A percentile compares a stretch with the other conserved stretches of the same genome.
Evolutionary conservation across 2,113 vertebrate species (phyloP).

Genomic region (Colossoma macropomum): DNA sequence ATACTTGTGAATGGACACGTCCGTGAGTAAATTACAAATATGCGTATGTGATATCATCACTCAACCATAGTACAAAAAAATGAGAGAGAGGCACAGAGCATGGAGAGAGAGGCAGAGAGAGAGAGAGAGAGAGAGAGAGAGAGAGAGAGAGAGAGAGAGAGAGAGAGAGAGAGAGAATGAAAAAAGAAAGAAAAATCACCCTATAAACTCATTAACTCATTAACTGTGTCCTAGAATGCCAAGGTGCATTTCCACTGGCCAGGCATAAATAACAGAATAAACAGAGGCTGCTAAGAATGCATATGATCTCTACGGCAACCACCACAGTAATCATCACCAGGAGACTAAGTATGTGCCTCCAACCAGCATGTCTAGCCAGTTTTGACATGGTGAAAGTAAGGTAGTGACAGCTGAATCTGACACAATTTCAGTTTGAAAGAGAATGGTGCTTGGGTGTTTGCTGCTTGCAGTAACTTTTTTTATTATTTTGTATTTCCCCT

Average conservation of each 20-base stretch:
- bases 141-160: slow-evolving; percentile 50
- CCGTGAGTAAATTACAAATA: slow-evolving; percentile 47
- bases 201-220: slow-evolving; percentile 48
- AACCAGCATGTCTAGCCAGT: slow-evolving; percentile 23
- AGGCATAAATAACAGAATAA: slow-evolving; percentile 42
- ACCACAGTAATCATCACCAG: slow-evolving; percentile 30
- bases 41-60: slow-evolving; percentile 37
- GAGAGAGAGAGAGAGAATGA: slow-evolving; percentile 57
- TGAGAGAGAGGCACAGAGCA: slow-evolving; percentile 28
- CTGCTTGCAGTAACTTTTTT: neutral
- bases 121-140: slow-evolving; percentile 49
- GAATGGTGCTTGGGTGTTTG: neutral
- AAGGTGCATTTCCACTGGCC: slow-evolving; percentile 39
- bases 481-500: neutral
- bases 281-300: slow-evolving; percentile 45
- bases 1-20: slow-evolving; percentile 35
- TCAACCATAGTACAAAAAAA: slow-evolving; percentile 40
- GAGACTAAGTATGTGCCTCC: slow-evolving; percentile 20
- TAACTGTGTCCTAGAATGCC: slow-evolving; percentile 36
- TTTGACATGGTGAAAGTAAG: neutral
- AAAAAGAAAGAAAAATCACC: slow-evolving; percentile 52
- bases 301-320: slow-evolving; percentile 45
- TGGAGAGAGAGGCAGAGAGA: slow-evolving; percentile 51
- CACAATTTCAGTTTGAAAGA: neutral
- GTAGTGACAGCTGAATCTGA: slow-evolving; percentile 12